A percentile compares a stretch with the other conserved stretches of the same genome.
phyloP scores from a whole-genome alignment of 1,140 invertebrate species.

The Drosophila baimaii region DNA sequence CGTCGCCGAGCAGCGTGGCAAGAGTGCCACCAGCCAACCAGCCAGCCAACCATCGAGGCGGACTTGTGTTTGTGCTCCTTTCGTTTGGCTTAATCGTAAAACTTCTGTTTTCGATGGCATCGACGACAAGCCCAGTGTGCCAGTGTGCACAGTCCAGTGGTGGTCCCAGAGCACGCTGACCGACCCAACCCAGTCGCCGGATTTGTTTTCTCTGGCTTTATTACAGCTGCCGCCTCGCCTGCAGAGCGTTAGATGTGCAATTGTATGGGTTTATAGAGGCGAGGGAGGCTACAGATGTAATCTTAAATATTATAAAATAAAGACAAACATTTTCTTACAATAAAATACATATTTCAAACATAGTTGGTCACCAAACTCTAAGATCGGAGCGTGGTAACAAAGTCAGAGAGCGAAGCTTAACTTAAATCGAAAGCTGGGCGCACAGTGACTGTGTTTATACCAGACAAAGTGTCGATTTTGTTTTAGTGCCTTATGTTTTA shows the following conservation, averaged over 20 bases:
- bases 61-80: conserved; percentile 42
- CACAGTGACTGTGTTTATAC: too few relatives aligned
- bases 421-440: too few relatives aligned
- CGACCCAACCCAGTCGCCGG: not conserved
- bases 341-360: too few relatives aligned
- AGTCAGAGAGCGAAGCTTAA: too few relatives aligned
- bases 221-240: conserved; percentile 23
- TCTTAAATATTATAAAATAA: too few relatives aligned
- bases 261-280: conserved; percentile 6
- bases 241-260: conserved; percentile 5
- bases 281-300: too few relatives aligned
- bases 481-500: too few relatives aligned
- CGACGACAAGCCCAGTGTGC: conserved; percentile 46
- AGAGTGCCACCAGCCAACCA: not conserved
- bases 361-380: too few relatives aligned
- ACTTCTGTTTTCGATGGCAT: conserved; percentile 60
- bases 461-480: too few relatives aligned
- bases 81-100: conserved; percentile 59
- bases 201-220: conserved; percentile 33
- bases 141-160: not conserved
- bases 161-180: not conserved
- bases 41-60: conserved; percentile 8
- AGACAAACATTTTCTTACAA: too few relatives aligned
- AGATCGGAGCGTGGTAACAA: too few relatives aligned
- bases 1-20: conserved; percentile 14